phyloP scores from a whole-genome alignment of 2,797 vertebrate species.

The Anguilla obscura region DNA sequence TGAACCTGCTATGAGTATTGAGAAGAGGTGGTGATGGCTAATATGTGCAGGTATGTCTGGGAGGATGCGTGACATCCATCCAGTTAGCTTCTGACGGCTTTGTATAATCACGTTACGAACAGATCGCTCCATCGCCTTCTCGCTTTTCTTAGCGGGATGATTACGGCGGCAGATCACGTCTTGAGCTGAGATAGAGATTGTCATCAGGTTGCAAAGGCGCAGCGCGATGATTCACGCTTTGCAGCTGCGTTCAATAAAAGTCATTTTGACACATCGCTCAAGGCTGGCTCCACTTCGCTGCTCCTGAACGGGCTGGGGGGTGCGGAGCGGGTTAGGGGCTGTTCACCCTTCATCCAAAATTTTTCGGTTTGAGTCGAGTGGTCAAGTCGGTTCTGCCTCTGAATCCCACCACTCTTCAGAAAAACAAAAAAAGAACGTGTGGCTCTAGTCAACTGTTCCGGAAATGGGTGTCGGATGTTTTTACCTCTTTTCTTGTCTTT shows the following conservation, averaged over 20 bases:
- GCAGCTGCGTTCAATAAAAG: neutral
- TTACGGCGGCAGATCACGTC: slow-evolving; percentile 14
- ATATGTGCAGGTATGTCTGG: neutral
- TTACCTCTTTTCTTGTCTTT: neutral
- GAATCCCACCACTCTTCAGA: neutral
- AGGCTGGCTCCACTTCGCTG: neutral
- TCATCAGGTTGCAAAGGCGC: neutral
- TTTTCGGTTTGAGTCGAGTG: neutral
- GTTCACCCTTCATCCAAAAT: neutral
- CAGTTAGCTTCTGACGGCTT: neutral
- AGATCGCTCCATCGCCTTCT: neutral
- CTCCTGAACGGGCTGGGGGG: neutral
- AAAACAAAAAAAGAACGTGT: neutral
- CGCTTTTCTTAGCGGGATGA: neutral
- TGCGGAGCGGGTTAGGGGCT: neutral
- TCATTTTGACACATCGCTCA: neutral
- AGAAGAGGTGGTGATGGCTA: neutral
- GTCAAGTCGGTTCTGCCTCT: neutral
- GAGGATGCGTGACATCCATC: slow-evolving; percentile 17
- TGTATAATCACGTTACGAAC: neutral
- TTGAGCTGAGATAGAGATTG: neutral
- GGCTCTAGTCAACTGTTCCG: neutral
- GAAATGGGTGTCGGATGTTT: neutral
- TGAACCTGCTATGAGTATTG: neutral
- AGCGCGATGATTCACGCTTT: slow-evolving; percentile 13